Evolutionary conservation across 1,140 invertebrate genomes (phyloP), one percentile per base, ranked within the genome.

Genomic region (Magallana angulata): DNA sequence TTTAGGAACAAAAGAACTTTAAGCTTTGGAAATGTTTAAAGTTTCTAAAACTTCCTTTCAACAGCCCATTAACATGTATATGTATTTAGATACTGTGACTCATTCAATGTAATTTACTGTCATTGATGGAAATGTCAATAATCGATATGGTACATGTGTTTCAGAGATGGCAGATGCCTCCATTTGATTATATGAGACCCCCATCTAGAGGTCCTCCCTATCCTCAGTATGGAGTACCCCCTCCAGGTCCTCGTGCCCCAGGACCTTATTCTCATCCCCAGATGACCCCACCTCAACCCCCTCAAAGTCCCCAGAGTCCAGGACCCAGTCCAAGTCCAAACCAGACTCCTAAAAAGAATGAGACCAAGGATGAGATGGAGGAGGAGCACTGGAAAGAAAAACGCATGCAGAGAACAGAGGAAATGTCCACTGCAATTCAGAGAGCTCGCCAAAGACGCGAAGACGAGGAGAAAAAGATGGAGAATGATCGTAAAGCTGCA

Each of bases 381-480:
- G 97, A 97, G 84, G 97, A 97, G 91, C 93, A 97, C 11, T 97
- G 97, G 96, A 96, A 96, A 14, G 96, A 97, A 90, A 95, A 96
- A 88, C 95, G 97, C 18, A 95, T 96, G 87, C 93, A 94, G 87
- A 96, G 97, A 82, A 96, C 96, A 89, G 95, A 96, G 92, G 96
- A 97, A 94, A 96, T 98, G 18, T 96, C 96, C 1, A 95, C 96
- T 62, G 97, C 96, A 1, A 96, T 97, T 5, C 97, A 97, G 89
- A 95, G 97, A 84, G 97, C 97, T 0, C 96, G 97, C 36, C 96
- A 97, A 89, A 95, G 97, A 14, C 97, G 97, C 90, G 97, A 97
- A 91, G 97, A 98, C 91, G 97, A 97, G 93, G 97, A 98, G 92
- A 97, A 97, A 90, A 96, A 97, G 82, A 97, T 96, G 91, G 96